Percentiles rank a stretch among this genome's conserved stretches.
Conservation (phyloP, 1,140 invertebrate genomes). For the Trichomalopsis sarcophagae region DNA sequence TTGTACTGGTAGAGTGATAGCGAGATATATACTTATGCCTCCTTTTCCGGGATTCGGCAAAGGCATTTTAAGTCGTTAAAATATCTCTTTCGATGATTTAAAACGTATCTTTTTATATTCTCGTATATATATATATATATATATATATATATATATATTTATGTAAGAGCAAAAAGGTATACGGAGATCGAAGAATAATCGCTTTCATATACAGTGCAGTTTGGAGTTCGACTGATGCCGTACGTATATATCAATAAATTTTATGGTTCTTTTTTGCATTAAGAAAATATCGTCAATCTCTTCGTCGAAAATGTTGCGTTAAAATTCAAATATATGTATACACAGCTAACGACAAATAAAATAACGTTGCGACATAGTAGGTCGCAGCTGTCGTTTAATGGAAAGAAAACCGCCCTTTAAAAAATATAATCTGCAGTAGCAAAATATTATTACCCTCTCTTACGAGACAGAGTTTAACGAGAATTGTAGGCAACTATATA, state of each 20-base stretch:
- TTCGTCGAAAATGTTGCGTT: neutral
- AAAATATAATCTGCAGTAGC: slow-evolving; percentile 5
- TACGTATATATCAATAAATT: neutral
- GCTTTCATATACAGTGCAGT: neutral
- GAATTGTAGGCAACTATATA: neutral
- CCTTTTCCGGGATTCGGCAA: neutral
- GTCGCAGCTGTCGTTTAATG: neutral
- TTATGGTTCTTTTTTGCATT: neutral
- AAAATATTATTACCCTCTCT: slow-evolving; percentile 31
- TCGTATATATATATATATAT: neutral
- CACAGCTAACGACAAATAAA: neutral
- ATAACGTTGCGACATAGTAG: neutral
- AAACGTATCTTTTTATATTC: slow-evolving; percentile 6
- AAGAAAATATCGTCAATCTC: neutral
- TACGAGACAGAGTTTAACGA: neutral
- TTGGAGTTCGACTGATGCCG: neutral
- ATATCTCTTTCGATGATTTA: slow-evolving; percentile 1
- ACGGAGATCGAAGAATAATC: slow-evolving; percentile 19
- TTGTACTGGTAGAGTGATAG: slow-evolving; percentile 24
- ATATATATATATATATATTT: no score
- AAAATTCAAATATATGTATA: neutral
- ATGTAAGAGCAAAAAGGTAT: neutral
- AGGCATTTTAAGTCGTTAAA: slow-evolving; percentile 29
- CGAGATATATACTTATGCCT: neutral
- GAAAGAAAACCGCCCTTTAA: neutral